These are phyloP conservation scores for Ovis canadensis DNA, from an alignment of 2,113 vertebrate genomes.

Conservation along the genomic window DNA sequence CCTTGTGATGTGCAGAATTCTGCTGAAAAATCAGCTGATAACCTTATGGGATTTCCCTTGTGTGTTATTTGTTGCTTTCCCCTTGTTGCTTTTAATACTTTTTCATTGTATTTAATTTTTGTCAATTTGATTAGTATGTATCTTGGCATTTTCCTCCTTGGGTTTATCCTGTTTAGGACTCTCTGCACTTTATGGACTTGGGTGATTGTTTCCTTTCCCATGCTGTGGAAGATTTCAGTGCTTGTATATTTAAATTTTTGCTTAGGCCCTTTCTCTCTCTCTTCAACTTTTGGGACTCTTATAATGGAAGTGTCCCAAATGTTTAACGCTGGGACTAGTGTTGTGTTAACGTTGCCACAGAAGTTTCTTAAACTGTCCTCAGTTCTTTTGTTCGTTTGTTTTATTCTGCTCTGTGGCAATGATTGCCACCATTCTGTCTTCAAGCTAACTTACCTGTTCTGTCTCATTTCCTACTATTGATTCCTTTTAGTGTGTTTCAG, in stretches of 20 bases:
- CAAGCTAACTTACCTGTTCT: not conserved
- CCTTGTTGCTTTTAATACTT: not conserved
- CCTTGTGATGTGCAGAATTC: not conserved
- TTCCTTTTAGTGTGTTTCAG: not conserved
- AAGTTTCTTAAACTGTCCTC: not conserved
- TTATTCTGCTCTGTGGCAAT: not conserved
- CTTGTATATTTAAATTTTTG: not conserved
- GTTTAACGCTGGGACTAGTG: not conserved
- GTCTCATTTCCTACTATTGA: not conserved
- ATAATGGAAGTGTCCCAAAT: not conserved
- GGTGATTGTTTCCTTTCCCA: not conserved
- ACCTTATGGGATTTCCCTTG: not conserved
- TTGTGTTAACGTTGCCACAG: not conserved
- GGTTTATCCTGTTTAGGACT: not conserved
- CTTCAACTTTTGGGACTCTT: not conserved
- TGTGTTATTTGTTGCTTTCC: not conserved
- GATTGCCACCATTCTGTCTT: not conserved
- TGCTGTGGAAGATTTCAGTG: not conserved
- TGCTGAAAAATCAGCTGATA: not conserved
- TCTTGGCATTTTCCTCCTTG: not conserved
- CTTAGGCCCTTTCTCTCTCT: not conserved
- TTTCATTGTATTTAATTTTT: not conserved
- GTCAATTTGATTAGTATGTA: not conserved
- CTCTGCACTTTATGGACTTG: not conserved
- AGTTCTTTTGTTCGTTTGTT: not conserved